phyloP scores from a whole-genome alignment of 2,113 vertebrate genomes.

The Dasypus novemcinctus region DNA sequence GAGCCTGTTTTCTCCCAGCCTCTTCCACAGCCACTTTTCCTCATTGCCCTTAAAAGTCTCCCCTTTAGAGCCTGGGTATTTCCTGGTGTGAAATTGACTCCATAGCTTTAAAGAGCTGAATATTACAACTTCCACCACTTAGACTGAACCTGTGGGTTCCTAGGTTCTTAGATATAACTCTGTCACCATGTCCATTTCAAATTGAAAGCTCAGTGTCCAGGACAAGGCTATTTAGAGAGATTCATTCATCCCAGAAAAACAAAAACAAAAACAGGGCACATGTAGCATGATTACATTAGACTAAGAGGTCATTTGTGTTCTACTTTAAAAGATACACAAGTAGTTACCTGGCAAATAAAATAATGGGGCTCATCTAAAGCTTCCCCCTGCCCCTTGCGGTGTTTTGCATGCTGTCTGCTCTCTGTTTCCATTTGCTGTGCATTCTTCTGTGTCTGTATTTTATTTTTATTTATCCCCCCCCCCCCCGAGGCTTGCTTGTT shows the following conservation, averaged over 20 bases:
- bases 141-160: neutral
- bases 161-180: neutral
- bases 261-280: neutral
- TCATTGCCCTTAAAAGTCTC: neutral
- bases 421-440: no score
- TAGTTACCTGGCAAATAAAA: neutral
- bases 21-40: neutral
- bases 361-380: neutral
- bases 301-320: neutral
- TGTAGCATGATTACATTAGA: neutral
- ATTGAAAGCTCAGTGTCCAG: neutral
- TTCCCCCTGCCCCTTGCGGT: no score
- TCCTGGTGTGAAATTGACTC: neutral
- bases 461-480: no score
- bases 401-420: no score
- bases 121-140: neutral
- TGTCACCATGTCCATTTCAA: neutral
- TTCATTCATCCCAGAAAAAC: neutral
- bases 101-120: neutral
- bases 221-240: neutral
- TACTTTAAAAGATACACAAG: neutral
- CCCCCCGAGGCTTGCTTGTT: no score
- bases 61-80: neutral
- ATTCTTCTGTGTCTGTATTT: no score
- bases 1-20: neutral